Percentiles rank a stretch among this genome's conserved stretches.
phyloP scores from a whole-genome alignment of 2,113 vertebrate genomes.

The Rhinoptilus africanus region DNA sequence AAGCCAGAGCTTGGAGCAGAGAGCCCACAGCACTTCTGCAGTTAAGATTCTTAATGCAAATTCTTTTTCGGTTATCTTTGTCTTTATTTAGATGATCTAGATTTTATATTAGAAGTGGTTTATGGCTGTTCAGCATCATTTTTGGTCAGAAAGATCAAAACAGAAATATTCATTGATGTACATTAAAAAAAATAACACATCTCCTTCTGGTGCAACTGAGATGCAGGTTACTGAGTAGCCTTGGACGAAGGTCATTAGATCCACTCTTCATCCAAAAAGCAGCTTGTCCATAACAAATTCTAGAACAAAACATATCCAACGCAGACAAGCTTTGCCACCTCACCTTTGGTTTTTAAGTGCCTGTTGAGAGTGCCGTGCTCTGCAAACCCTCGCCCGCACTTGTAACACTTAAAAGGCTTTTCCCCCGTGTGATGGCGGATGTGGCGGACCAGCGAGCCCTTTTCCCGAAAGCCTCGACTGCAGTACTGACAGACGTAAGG shows the following conservation, averaged over 20 bases:
- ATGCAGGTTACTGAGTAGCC: background rate
- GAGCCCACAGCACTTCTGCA: background rate
- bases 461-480: constrained; percentile 91
- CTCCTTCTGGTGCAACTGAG: background rate
- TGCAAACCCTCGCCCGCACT: constrained; percentile 89
- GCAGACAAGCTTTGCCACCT: background rate
- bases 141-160: background rate
- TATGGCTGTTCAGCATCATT: background rate
- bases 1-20: background rate
- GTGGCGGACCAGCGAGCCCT: constrained; percentile 93
- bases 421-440: constrained; percentile 96
- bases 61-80: background rate
- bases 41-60: background rate
- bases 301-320: too few relatives aligned
- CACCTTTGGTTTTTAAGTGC: constrained; percentile 94
- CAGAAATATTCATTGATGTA: background rate
- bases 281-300: background rate
- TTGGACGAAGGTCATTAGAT: rapidly evolving
- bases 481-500: constrained; percentile 91
- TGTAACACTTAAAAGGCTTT: constrained; percentile 93
- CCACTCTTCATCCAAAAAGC: background rate
- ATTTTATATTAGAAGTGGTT: background rate
- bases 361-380: constrained; percentile 96
- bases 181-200: background rate
- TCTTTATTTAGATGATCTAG: background rate